These are phyloP conservation scores for Solea senegalensis DNA, from an alignment of 2,113 vertebrate species.

Conservation along the genomic window DNA sequence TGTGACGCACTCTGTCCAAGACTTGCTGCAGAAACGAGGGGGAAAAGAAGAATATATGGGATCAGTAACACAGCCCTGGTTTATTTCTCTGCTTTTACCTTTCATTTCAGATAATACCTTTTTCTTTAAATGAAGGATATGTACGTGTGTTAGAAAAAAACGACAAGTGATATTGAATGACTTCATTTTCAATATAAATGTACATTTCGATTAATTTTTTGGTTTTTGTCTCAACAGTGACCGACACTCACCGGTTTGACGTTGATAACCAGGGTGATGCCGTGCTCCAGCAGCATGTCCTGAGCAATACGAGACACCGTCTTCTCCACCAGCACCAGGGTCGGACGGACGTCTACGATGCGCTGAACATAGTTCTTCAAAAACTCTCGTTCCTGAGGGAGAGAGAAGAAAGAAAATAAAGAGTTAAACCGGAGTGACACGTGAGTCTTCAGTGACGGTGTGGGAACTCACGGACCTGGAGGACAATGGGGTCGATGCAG, in stretches of 20 bases:
- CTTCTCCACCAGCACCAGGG: slow-evolving; percentile 96
- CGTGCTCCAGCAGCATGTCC: slow-evolving; percentile 97
- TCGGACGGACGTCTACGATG: slow-evolving; percentile 95
- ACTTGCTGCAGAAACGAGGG: slow-evolving; percentile 86
- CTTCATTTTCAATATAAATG: too few species aligned
- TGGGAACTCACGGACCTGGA: slow-evolving; percentile 83
- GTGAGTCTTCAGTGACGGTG: too few species aligned
- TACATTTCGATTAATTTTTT: too few species aligned
- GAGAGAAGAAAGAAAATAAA: not conserved
- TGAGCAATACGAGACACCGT: slow-evolving; percentile 98
- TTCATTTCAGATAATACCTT: too few species aligned
- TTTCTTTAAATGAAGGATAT: too few species aligned
- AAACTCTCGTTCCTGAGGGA: slow-evolving; percentile 92
- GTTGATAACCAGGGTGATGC: slow-evolving; percentile 96
- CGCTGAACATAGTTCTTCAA: slow-evolving; percentile 97
- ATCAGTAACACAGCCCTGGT: not conserved
- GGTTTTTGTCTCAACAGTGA: not conserved
- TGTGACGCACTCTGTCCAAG: slow-evolving; percentile 91
- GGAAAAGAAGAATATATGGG: not conserved
- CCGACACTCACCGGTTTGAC: slow-evolving; percentile 90
- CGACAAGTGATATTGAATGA: too few species aligned
- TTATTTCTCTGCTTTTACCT: too few species aligned
- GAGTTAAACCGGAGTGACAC: too few species aligned
- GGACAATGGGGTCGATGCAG: slow-evolving; percentile 96
- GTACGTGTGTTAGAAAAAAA: too few species aligned